Conservation (phyloP, 2,888 invertebrate genomes). For the Cantharis lateralis region DNA sequence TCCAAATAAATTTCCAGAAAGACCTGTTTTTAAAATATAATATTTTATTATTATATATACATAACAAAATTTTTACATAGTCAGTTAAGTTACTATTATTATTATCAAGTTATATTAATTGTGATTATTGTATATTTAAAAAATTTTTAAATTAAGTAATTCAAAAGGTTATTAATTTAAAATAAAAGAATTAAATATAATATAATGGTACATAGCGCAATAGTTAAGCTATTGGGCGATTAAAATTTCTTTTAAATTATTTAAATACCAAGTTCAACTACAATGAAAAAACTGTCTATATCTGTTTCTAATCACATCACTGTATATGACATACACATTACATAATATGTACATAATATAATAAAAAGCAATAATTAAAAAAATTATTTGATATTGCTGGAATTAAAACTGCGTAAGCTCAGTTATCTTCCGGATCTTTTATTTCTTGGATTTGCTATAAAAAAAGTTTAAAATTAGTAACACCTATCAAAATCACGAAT, state of each 20-base stretch:
- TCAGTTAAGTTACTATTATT: not conserved
- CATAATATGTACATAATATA: not conserved
- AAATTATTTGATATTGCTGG: not conserved
- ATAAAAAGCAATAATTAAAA: not conserved
- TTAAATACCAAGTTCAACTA: not conserved
- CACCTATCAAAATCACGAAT: not conserved
- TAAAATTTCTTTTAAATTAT: not conserved
- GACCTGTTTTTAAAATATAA: not conserved
- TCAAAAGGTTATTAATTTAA: not conserved
- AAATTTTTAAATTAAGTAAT: not conserved
- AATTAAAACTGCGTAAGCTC: not conserved
- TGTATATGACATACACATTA: not conserved
- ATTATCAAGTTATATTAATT: not conserved
- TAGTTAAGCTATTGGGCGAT: not conserved
- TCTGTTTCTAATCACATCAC: not conserved
- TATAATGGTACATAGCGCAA: too few relatives aligned
- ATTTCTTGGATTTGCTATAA: not conserved
- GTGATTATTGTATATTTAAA: not conserved
- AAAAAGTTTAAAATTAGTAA: not conserved
- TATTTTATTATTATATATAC: not conserved
- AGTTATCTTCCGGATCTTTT: not conserved
- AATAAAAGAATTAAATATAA: not conserved
- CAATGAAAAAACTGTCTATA: not conserved
- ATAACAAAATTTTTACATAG: not conserved
- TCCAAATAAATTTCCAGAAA: too few relatives aligned